phyloP scores from a whole-genome alignment of 2,113 vertebrate species.

The Pontoporia blainvillei region DNA sequence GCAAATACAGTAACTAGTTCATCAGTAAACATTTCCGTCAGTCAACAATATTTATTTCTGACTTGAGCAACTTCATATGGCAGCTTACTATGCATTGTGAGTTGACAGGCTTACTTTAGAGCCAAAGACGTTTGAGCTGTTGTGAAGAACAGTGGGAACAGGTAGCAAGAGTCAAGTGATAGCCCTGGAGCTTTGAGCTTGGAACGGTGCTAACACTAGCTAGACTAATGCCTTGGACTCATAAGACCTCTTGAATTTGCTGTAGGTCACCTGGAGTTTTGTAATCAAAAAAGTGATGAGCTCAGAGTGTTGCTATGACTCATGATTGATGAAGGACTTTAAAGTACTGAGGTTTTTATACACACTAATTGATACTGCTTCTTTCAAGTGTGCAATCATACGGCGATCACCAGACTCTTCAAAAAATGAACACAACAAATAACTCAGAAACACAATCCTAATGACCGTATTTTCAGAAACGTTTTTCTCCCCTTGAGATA shows the following conservation, averaged over 20 bases:
- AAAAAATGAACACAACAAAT: not conserved
- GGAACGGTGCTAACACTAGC: not conserved
- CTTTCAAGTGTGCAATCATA: not conserved
- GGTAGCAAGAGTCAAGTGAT: not conserved
- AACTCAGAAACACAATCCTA: slow-evolving; percentile 8
- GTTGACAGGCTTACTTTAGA: not conserved
- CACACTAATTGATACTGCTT: not conserved
- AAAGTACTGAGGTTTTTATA: not conserved
- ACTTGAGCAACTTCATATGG: not conserved
- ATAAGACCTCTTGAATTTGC: not conserved
- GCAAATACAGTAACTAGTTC: not conserved
- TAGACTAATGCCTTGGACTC: not conserved
- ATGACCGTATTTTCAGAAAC: not conserved
- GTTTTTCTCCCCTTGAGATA: not conserved
- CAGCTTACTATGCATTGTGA: not conserved
- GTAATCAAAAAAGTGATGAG: slow-evolving; percentile 16
- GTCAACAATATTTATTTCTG: not conserved
- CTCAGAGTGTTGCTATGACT: not conserved
- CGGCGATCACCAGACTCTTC: not conserved
- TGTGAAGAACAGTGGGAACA: not conserved
- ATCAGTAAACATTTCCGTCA: not conserved
- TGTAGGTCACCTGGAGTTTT: not conserved
- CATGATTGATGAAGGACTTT: slow-evolving; percentile 3
- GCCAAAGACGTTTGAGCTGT: not conserved
- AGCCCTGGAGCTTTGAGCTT: not conserved